Conservation (phyloP, 2,797 vertebrate genomes). For the Poeciliopsis presidionis region DNA sequence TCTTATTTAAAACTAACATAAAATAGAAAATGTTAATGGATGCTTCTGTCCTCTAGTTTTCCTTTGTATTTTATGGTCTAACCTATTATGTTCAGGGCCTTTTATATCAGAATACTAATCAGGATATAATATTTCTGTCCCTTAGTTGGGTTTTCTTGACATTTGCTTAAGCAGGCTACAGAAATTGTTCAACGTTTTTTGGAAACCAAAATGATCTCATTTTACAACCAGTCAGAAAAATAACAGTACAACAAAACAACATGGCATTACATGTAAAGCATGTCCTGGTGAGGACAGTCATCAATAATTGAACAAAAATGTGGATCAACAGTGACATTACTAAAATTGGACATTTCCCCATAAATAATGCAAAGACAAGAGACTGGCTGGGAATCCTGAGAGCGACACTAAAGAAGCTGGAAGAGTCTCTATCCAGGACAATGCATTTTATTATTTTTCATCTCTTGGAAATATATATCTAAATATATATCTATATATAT, state of each 20-base stretch:
- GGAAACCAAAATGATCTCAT: background rate
- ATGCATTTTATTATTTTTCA: background rate
- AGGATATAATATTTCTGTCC: background rate
- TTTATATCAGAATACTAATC: background rate
- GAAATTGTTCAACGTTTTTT: background rate
- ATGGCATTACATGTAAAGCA: background rate
- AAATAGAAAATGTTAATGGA: background rate
- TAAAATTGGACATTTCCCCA: background rate
- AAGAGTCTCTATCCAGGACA: background rate
- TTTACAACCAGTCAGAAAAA: background rate
- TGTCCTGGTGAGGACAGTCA: background rate
- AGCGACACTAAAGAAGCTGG: background rate
- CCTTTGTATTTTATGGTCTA: background rate
- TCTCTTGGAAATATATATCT: background rate
- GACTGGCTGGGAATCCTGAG: background rate
- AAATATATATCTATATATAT: too few species aligned
- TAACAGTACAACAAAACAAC: background rate
- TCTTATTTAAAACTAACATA: background rate
- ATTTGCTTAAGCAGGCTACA: background rate
- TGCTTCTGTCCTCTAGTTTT: background rate
- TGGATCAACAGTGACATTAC: background rate
- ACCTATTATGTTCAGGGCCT: background rate
- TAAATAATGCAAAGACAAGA: slow-evolving; percentile 1
- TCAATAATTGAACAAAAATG: background rate
- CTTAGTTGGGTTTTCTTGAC: background rate